A percentile compares a stretch with the other conserved stretches of the same genome.
These are phyloP conservation scores for Drosophila monieri DNA, from an alignment of 2,888 invertebrate genomes.

Conservation along the genomic window DNA sequence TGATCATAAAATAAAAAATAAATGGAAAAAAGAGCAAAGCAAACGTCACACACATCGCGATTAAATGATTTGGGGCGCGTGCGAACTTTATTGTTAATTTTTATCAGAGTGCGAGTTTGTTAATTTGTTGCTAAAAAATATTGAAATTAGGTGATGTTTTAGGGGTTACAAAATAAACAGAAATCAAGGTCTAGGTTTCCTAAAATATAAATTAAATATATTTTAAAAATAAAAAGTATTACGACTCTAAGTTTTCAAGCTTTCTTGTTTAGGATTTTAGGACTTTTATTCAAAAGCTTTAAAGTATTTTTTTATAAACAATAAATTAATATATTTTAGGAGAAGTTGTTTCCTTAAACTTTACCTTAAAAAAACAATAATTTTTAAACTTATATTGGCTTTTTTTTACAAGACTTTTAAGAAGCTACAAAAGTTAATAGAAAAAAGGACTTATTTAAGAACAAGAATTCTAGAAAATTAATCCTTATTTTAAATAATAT, in stretches of 20 bases:
- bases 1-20: neutral
- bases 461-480: too few relatives aligned
- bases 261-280: neutral
- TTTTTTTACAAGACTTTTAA: too few relatives aligned
- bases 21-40: neutral
- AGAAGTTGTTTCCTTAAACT: neutral
- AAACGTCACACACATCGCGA: conserved; percentile 5
- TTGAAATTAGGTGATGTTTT: neutral
- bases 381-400: too few relatives aligned
- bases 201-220: neutral
- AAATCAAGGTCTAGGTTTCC: neutral
- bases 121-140: neutral
- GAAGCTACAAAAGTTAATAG: too few relatives aligned
- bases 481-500: too few relatives aligned
- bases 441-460: too few relatives aligned
- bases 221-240: neutral
- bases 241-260: neutral
- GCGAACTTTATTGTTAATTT: conserved; percentile 55
- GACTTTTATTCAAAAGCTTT: neutral
- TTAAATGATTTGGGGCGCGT: conserved; percentile 55
- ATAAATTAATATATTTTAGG: neutral
- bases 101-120: conserved; percentile 24
- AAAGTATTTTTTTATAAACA: neutral
- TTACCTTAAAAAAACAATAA: too few relatives aligned
- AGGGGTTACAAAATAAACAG: neutral